Base-by-base conservation (phyloP, 2,113 vertebrate genomes). In the Thinocorus orbignyianus region DNA sequence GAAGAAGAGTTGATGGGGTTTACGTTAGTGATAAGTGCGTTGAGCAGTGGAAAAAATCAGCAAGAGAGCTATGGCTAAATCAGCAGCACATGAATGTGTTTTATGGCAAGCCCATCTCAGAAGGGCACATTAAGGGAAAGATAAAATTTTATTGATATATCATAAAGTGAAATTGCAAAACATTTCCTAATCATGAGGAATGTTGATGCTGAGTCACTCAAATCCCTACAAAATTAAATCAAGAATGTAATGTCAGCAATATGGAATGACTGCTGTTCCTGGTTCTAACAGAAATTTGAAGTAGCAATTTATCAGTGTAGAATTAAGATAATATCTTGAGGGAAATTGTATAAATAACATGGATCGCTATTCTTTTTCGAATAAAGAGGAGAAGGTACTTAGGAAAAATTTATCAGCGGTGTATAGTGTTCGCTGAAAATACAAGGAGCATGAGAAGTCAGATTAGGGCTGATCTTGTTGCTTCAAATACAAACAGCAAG, bases 61-160 rank as follows among this genome's bases (percentile, higher is more conserved):
- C 19, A 37, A 77, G 60, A 77, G 31, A 86, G 23, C 79, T 60
- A 22, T 49, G 41, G 52, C 71, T 95, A 82, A 92, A 82, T 87
- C 77, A 89, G 84, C 60, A 88, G 88, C 68, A 74, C 48, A 44
- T 13, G 0, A 77, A 30, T 92, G 39, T 79, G 73, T 88, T 94
- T 91, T 93, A 88, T 81, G 58, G 61, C 35, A 76, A 61, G 61
- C 60, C 69, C 37, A 57, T 91, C 83, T 95, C 88, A 78, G 81
- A 73, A 86, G 41, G 57, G 25, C 35, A 72, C 49, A 24, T 86
- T 81, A 91, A 79, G 20, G 61, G 54, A 79, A 84, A 81, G 57
- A 91, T 80, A 92, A 95, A 77, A 71, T 86, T 86, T 86, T 94
- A 95, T 48, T 94, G 88, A 76, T 92, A 37, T 30, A 64, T 71